Evolutionary conservation across 2,888 invertebrate species (phyloP), one percentile per base, ranked within the genome.

Genomic region (Argynnis bischoffii): DNA sequence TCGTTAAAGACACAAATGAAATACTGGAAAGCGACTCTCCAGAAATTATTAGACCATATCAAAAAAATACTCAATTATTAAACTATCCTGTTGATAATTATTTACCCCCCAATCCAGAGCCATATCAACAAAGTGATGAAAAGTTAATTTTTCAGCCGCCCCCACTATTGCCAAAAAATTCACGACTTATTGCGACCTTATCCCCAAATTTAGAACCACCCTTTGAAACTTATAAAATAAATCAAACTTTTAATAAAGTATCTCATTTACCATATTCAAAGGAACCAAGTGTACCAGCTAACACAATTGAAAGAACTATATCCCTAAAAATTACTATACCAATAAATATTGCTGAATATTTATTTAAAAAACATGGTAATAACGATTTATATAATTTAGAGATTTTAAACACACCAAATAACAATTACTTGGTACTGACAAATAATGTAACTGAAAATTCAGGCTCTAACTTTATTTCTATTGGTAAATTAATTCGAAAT

Each of bases 241-340:
- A 77, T 70, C 74, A 81, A 74, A 86, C 81, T 64, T 76, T 71
- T 64, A 91, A 90, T 69, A 80, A 77, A 70, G 69, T 90, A 48
- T 78, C 87, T 3, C 84, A 80, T 72, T 81, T 91, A 69, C 89
- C 91, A 46, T 91, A 81, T 74, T 87, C 80, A 63, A 88, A 87
- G 78, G 87, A 89, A 75, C 77, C 87, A 11, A 63, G 80, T 21
- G 66, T 81, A 41, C 86, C 86, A 26, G 74, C 79, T 63, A 90
- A 88, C 63, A 91, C 90, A 0, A 91, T 92, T 69, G 91, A 92
- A 77, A 82, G 91, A 77, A 92, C 90, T 6, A 89, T 92, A 18
- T 90, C 91, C 13, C 76, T 92, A 51, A 92, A 91, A 88, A 91
- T 92, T 71, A 89, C 89, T 0, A 86, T 92, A 60, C 92, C 92